Base-by-base conservation (phyloP, 2,888 invertebrate genomes). In the Synanthedon andrenaeformis region DNA sequence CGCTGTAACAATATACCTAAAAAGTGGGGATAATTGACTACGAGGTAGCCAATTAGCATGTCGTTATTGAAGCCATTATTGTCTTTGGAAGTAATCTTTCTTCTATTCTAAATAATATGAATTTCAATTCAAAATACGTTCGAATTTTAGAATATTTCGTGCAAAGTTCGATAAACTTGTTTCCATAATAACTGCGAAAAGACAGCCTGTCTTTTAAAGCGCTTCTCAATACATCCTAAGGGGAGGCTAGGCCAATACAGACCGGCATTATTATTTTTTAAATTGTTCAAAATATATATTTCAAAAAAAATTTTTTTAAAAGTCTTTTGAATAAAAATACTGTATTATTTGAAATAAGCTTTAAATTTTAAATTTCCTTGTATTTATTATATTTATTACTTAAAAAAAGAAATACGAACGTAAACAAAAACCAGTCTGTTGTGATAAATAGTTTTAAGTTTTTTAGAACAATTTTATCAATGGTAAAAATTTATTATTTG, bases 361-460 rank as follows among this genome's bases (percentile, higher is more conserved):
- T 84, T 84, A 81, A 84, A 64, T n/a, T n/a, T n/a, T 65, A 56
- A 58, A 56, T 59, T 56, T 63, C 65, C n/a, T 13, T 68, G 71
- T 76, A 78, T 80, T 81, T 79, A 81, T 17, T n/a, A n/a, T n/a
- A n/a, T 81, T 79, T 79, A 35, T 10, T 35, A 79, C 72, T 63
- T 67, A 62, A 67, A 66, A 61, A 63, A 64, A 62, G 63, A 59
- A 64, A 59, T 70, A 62, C 63, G 70, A 74, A 70, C 70, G 72
- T 74, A 70, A 76, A 76, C 76, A 79, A 74, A 77, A 81, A 83
- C 78, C 79, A 80, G 72, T 79, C 74, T 79, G 75, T 82, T 85
- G 84, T 86, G 84, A 86, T 85, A 86, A 76, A 77, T 82, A 79
- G 76, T 80, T 79, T 74, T 80, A 78, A 79, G 77, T 68, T 70